These are phyloP conservation scores for Psammodynastes pulverulentus DNA, from an alignment of 2,113 vertebrate genomes.

Conservation along the genomic window DNA sequence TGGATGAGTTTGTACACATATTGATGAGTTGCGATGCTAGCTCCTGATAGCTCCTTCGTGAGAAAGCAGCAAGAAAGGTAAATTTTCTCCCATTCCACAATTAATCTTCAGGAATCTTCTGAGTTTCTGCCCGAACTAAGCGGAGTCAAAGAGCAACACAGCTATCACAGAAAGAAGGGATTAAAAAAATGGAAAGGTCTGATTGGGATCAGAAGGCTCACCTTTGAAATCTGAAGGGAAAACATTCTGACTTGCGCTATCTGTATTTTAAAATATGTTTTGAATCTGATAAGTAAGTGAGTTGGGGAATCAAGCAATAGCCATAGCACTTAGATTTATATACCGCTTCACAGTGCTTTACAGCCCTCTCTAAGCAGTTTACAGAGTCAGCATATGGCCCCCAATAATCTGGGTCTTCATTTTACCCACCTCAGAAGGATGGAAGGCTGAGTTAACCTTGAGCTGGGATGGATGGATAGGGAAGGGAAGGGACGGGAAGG, in stretches of 20 bases:
- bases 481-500: no score
- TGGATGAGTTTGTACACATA: slow-evolving; percentile 41
- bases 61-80: neutral
- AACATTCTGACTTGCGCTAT: neutral
- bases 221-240: neutral
- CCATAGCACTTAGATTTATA: no score
- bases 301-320: neutral
- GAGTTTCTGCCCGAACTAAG: neutral
- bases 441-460: no score
- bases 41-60: slow-evolving; percentile 21
- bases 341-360: no score
- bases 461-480: no score
- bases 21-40: slow-evolving; percentile 43
- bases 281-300: neutral
- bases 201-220: neutral
- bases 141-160: neutral
- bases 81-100: neutral
- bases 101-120: neutral
- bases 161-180: neutral
- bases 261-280: neutral
- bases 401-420: no score
- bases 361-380: no score
- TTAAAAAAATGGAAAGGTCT: neutral
- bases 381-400: no score
- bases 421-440: no score